Conservation (phyloP, 2,113 vertebrate genomes). For the Strix aluco region DNA sequence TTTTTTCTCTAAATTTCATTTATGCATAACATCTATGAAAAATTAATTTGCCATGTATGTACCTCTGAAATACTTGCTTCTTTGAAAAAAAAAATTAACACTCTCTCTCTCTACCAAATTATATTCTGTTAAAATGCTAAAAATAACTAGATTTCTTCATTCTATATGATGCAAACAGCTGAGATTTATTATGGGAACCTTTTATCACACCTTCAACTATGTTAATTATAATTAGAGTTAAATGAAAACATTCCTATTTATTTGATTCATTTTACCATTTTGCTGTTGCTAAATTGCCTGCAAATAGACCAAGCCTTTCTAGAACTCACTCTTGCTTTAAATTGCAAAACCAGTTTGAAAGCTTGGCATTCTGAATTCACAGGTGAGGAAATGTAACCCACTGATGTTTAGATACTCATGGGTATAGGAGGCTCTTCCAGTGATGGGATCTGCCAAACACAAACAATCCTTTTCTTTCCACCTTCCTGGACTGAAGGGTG, state of each 20-base stretch:
- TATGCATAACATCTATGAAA: conserved; percentile 15
- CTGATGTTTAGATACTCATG: background rate
- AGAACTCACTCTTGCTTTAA: background rate
- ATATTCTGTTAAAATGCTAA: background rate
- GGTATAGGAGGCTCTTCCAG: background rate
- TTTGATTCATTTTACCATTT: background rate
- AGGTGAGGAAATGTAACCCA: background rate
- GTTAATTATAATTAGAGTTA: background rate
- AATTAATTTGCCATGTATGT: conserved; percentile 9
- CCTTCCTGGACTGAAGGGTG: background rate
- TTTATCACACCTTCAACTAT: background rate
- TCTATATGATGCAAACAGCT: background rate
- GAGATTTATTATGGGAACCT: background rate
- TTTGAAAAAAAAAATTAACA: background rate
- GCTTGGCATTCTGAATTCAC: background rate
- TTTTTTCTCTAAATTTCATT: conserved; percentile 1
- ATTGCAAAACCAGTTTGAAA: background rate
- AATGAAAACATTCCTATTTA: background rate
- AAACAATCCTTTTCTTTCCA: background rate
- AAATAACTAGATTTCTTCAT: conserved; percentile 1
- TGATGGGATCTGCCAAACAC: background rate
- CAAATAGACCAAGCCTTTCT: background rate
- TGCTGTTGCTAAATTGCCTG: background rate
- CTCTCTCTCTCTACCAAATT: background rate
- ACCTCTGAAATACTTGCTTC: background rate